These are phyloP conservation scores for Vanessa cardui DNA, from an alignment of 2,888 invertebrate species.

Conservation along the genomic window DNA sequence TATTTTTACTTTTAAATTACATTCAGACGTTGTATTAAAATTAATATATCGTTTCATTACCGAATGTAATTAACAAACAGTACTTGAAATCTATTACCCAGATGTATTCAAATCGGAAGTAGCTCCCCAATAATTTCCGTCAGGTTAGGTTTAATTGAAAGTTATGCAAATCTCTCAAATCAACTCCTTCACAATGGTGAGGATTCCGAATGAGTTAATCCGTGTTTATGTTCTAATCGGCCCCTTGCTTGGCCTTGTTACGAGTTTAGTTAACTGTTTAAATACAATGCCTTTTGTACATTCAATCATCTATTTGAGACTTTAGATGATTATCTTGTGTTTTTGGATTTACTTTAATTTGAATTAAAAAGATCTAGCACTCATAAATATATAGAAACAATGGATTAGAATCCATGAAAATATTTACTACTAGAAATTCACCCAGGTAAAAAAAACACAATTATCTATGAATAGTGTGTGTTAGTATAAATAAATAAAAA, in stretches of 20 bases:
- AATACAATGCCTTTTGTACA: slow-evolving; percentile 76
- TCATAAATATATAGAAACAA: too few relatives aligned
- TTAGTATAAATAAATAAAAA: too few relatives aligned
- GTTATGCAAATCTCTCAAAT: slow-evolving; percentile 82
- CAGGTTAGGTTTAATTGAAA: slow-evolving; percentile 81
- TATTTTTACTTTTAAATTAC: too few relatives aligned
- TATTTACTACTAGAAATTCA: too few relatives aligned
- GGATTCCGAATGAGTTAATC: slow-evolving; percentile 83
- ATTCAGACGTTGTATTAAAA: background rate
- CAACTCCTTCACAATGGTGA: slow-evolving; percentile 80
- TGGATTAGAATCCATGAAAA: background rate
- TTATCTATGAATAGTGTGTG: too few relatives aligned
- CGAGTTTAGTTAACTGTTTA: slow-evolving; percentile 74
- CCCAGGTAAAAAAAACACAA: too few relatives aligned
- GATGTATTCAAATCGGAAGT: slow-evolving; percentile 62
- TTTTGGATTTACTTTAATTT: background rate
- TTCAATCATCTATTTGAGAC: slow-evolving; percentile 58
- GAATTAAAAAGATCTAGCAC: background rate
- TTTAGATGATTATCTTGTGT: slow-evolving; percentile 42
- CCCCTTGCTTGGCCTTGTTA: slow-evolving; percentile 78
- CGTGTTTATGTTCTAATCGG: slow-evolving; percentile 82
- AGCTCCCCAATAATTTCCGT: slow-evolving; percentile 75
- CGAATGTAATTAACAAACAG: slow-evolving; percentile 31
- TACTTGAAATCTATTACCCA: slow-evolving; percentile 29
- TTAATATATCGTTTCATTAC: background rate